phyloP scores from a whole-genome alignment of 2,888 invertebrate genomes.

The Nudaria mundana region DNA sequence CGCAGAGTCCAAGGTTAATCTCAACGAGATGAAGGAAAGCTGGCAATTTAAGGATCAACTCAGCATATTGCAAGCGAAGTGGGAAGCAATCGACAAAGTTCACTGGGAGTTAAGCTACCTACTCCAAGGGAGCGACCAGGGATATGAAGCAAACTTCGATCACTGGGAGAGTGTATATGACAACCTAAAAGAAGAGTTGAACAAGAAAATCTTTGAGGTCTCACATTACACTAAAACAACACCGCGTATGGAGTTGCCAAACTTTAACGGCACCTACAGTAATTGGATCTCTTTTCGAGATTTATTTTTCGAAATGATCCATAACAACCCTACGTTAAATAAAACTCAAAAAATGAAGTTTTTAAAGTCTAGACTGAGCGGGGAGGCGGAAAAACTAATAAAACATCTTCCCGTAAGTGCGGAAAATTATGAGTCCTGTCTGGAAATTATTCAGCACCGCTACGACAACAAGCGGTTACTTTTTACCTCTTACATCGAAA shows the following conservation, averaged over 20 bases:
- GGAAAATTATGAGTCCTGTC: background rate
- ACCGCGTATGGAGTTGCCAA: background rate
- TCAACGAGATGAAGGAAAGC: no score
- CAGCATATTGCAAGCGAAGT: no score
- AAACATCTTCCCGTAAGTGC: background rate
- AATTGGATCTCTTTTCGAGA: background rate
- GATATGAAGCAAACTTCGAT: no score
- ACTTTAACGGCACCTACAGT: background rate
- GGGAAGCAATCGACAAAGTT: no score
- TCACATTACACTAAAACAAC: background rate
- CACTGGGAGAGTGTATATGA: background rate
- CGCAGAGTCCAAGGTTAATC: no score
- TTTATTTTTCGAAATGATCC: background rate
- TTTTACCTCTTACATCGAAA: background rate
- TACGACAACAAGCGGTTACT: background rate
- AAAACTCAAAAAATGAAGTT: slow-evolving; percentile 1
- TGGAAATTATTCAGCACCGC: background rate
- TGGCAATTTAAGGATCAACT: no score
- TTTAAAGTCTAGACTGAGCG: background rate
- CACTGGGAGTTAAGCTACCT: no score
- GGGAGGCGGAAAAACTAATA: background rate
- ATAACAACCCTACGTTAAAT: background rate
- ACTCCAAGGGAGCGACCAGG: no score
- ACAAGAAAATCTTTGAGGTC: background rate
- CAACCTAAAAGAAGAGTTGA: background rate